Conservation (phyloP, 2,888 invertebrate species). For the Copidosoma aretas region DNA sequence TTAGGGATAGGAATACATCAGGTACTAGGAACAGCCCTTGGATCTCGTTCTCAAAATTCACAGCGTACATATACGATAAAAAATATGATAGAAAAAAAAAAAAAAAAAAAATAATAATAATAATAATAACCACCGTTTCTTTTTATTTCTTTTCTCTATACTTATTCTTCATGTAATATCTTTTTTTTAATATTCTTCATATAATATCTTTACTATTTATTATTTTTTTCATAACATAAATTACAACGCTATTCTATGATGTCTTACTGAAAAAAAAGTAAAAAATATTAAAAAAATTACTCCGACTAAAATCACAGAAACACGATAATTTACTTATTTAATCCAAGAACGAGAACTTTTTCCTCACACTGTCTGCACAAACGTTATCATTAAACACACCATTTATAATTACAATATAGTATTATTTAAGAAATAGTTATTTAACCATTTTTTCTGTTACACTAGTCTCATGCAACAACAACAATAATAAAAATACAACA, state of each 20-base stretch:
- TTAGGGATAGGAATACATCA: slow-evolving; percentile 53
- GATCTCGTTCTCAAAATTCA: slow-evolving; percentile 47
- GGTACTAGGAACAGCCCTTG: slow-evolving; percentile 59
- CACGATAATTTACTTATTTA: slow-evolving; percentile 1
- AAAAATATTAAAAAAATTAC: slow-evolving; percentile 35
- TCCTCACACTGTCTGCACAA: slow-evolving; percentile 55
- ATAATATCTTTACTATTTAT: slow-evolving; percentile 10
- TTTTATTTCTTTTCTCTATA: slow-evolving; percentile 13
- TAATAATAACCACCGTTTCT: no score
- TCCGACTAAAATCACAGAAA: slow-evolving; percentile 41
- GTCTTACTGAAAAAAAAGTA: slow-evolving; percentile 36
- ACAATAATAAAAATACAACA: slow-evolving; percentile 59
- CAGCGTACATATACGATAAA: slow-evolving; percentile 14
- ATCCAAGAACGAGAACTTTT: slow-evolving; percentile 51
- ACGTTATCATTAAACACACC: slow-evolving; percentile 58
- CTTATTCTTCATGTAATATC: no score
- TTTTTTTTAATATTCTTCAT: no score
- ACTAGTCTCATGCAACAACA: slow-evolving; percentile 61
- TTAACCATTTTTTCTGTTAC: slow-evolving; percentile 58
- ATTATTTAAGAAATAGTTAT: slow-evolving; percentile 58
- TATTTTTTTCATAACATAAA: slow-evolving; percentile 19
- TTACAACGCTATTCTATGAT: slow-evolving; percentile 9
- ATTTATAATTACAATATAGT: slow-evolving; percentile 58
- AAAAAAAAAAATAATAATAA: slow-evolving; percentile 29
- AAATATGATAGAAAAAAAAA: slow-evolving; percentile 19